Evolutionary conservation across 2,888 invertebrate species (phyloP).

Genomic region (Metopia argyrocephala): DNA sequence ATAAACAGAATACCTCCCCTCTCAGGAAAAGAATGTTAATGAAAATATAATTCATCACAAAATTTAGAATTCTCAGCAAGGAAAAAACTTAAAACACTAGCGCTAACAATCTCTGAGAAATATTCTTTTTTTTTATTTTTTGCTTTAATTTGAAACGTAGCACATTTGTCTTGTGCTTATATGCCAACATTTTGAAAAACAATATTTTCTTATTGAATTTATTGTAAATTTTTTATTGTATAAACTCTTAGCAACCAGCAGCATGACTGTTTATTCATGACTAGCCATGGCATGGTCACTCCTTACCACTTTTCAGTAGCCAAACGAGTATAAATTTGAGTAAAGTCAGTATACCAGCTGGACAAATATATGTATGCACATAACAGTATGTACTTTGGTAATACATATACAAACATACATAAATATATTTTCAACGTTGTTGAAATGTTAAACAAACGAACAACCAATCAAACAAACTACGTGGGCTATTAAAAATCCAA

Average conservation of each 20-base stretch:
- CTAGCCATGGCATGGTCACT: slow-evolving; percentile 1
- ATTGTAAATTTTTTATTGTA: slow-evolving; percentile 29
- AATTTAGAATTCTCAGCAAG: too few species aligned
- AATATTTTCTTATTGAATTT: slow-evolving; percentile 13
- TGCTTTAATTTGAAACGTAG: too few species aligned
- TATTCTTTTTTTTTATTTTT: too few species aligned
- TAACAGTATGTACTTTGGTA: background rate
- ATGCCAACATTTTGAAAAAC: background rate
- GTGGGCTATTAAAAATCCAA: slow-evolving; percentile 62
- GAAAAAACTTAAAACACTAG: too few species aligned
- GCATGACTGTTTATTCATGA: slow-evolving; percentile 18
- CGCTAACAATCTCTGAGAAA: too few species aligned
- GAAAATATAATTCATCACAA: too few species aligned
- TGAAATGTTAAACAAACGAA: slow-evolving; percentile 20
- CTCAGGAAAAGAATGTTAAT: too few species aligned
- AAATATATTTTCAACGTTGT: background rate
- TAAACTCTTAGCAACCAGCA: slow-evolving; percentile 53
- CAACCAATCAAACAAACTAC: slow-evolving; percentile 51
- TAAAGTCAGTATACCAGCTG: too few species aligned
- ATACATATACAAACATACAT: slow-evolving; percentile 16
- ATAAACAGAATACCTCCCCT: too few species aligned
- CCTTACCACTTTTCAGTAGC: slow-evolving; percentile 49
- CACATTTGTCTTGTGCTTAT: too few species aligned
- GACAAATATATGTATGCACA: slow-evolving; percentile 26
- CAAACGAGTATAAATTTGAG: slow-evolving; percentile 45